These are phyloP conservation scores for Melospiza melodia DNA, from an alignment of 2,113 vertebrate species.

Conservation along the genomic window DNA sequence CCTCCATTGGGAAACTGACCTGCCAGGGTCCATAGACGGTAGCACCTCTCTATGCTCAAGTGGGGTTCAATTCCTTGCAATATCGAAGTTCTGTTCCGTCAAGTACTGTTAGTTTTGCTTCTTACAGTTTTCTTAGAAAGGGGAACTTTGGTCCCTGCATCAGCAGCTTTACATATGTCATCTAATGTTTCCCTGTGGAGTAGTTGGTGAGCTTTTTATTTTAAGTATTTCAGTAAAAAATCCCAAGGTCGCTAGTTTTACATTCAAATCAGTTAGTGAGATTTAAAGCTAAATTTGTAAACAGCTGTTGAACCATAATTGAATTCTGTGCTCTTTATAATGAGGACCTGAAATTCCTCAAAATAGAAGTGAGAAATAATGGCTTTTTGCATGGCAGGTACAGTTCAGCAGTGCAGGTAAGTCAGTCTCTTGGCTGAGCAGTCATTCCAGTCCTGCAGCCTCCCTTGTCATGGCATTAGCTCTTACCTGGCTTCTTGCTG, in stretches of 20 bases:
- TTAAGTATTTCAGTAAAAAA: background rate
- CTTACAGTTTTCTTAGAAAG: background rate
- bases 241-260: background rate
- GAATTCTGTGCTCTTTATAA: background rate
- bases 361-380: background rate
- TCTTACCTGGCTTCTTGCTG: background rate
- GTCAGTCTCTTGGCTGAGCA: background rate
- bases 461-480: background rate
- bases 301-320: background rate
- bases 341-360: background rate
- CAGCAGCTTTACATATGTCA: background rate
- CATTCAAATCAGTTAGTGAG: background rate
- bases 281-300: background rate
- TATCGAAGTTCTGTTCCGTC: background rate
- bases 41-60: accelerated
- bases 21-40: accelerated
- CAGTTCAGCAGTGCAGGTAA: background rate
- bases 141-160: background rate
- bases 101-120: background rate
- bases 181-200: background rate
- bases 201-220: background rate
- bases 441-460: background rate
- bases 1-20: background rate
- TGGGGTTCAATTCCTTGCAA: accelerated
- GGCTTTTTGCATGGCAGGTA: background rate